Percentiles rank a stretch among this genome's conserved stretches.
Evolutionary conservation across 2,113 vertebrate species (phyloP).

Genomic region (Mastomys coucha): DNA sequence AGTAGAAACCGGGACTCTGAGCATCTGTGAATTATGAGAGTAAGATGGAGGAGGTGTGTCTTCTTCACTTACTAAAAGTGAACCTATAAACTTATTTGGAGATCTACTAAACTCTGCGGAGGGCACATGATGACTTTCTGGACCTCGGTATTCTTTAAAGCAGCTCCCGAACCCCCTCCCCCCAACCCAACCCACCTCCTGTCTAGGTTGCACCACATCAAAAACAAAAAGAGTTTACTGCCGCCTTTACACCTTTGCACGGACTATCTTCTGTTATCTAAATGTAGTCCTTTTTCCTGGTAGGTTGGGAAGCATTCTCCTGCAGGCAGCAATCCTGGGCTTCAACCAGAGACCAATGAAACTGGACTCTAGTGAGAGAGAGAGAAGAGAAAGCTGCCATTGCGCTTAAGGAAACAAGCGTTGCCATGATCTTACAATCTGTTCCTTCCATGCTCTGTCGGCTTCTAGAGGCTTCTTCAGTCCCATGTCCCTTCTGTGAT

Average conservation of each 20-base stretch:
- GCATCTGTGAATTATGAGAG: not conserved
- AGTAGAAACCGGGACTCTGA: not conserved
- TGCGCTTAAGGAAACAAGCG: conserved; percentile 23
- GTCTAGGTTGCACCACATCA: not conserved
- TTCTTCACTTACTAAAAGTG: conserved; percentile 47
- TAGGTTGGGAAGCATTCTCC: not conserved
- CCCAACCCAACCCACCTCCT: not conserved
- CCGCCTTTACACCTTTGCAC: not conserved
- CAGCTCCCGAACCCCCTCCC: not conserved
- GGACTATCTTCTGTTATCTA: not conserved
- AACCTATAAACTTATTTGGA: conserved; percentile 51
- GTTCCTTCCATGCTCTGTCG: not conserved
- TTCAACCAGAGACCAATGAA: not conserved
- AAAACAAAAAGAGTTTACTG: not conserved
- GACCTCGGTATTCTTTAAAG: not conserved
- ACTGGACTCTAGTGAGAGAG: not conserved
- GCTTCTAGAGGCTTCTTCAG: not conserved
- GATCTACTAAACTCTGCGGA: not conserved
- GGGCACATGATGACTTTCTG: not conserved
- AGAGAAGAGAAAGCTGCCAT: not conserved
- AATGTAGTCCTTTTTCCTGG: not conserved
- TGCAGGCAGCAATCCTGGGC: not conserved
- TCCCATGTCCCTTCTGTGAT: not conserved
- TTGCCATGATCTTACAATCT: not conserved
- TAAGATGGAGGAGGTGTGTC: conserved; percentile 46